Evolutionary conservation across 2,113 vertebrate species (phyloP).

Genomic region (Gallinago undulata): DNA sequence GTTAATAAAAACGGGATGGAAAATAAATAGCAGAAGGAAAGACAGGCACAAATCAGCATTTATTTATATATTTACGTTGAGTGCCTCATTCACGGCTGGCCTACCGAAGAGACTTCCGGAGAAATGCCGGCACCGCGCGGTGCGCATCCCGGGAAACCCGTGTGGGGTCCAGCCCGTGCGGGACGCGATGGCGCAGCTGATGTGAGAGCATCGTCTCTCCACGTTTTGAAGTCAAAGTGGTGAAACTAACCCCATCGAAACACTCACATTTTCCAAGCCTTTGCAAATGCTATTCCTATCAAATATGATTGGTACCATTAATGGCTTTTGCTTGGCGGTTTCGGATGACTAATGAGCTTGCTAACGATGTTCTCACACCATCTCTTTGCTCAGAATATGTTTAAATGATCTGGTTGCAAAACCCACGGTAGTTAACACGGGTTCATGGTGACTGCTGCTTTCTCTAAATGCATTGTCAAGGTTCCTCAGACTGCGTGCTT

Average conservation of each 20-base stretch:
- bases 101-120: neutral
- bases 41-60: neutral
- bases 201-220: fast-evolving
- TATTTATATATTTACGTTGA: neutral
- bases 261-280: fast-evolving
- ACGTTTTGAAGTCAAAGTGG: fast-evolving
- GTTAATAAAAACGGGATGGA: neutral
- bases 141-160: fast-evolving
- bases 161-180: fast-evolving
- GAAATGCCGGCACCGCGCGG: fast-evolving
- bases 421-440: neutral
- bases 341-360: neutral
- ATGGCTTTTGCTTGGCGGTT: neutral
- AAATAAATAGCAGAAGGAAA: neutral
- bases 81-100: neutral
- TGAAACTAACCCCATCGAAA: neutral
- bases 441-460: neutral
- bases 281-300: neutral
- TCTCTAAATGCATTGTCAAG: neutral
- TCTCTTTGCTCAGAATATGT: neutral
- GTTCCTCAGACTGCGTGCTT: neutral
- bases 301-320: neutral
- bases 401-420: neutral
- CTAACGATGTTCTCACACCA: neutral
- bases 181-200: neutral